phyloP scores from a whole-genome alignment of 1,140 invertebrate genomes.

The Euborellia annulipes region DNA sequence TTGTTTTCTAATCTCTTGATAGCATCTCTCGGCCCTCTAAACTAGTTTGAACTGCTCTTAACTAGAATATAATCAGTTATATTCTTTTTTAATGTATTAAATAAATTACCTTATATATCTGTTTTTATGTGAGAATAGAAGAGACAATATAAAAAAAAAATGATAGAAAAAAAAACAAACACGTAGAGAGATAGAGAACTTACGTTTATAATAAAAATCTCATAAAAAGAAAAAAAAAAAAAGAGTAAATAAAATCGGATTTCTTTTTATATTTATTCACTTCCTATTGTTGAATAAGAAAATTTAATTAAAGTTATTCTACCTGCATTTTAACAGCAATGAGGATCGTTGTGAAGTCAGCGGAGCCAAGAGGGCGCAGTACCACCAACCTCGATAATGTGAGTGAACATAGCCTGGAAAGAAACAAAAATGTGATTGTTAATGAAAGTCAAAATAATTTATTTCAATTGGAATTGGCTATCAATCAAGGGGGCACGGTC shows the following conservation, averaged over 20 bases:
- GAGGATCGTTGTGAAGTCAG: slow-evolving; percentile 68
- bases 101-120: too few relatives aligned
- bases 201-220: not conserved
- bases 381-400: slow-evolving; percentile 76
- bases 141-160: not conserved
- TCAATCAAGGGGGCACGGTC: too few relatives aligned
- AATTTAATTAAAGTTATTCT: slow-evolving; percentile 13
- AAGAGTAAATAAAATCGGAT: not conserved
- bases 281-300: not conserved
- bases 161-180: not conserved
- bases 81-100: too few relatives aligned
- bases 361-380: slow-evolving; percentile 58
- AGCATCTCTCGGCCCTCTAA: too few relatives aligned
- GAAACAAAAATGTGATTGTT: too few relatives aligned
- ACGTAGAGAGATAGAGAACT: not conserved
- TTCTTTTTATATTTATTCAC: not conserved
- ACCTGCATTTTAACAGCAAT: slow-evolving; percentile 92
- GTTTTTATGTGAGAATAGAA: too few relatives aligned
- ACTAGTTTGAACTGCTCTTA: too few relatives aligned
- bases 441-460: too few relatives aligned
- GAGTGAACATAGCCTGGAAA: slow-evolving; percentile 74
- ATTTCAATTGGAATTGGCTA: too few relatives aligned
- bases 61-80: too few relatives aligned
- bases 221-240: not conserved
- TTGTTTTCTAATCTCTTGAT: too few relatives aligned